phyloP scores from a whole-genome alignment of 2,797 vertebrate genomes.

The Hoplostethus atlanticus region DNA sequence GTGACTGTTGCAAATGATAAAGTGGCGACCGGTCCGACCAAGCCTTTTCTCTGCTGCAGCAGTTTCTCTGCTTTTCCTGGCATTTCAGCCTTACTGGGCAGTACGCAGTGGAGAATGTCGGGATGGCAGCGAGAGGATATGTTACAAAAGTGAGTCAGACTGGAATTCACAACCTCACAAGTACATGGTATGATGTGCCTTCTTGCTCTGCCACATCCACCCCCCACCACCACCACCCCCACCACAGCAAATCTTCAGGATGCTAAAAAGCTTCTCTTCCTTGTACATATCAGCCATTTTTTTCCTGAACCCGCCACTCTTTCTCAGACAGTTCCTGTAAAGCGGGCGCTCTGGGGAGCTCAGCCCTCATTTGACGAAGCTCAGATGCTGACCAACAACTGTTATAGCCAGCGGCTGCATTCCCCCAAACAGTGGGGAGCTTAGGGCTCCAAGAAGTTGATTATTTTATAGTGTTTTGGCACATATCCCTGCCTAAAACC shows the following conservation, averaged over 20 bases:
- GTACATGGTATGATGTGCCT: conserved; percentile 39
- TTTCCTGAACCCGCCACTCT: conserved; percentile 33
- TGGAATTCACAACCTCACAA: conserved; percentile 57
- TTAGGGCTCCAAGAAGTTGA: conserved; percentile 71
- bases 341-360: conserved; percentile 30
- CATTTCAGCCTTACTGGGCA: conserved; percentile 26
- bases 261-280: conserved; percentile 6
- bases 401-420: conserved; percentile 47
- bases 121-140: conserved; percentile 45
- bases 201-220: conserved; percentile 27
- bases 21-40: conserved; percentile 30
- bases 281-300: conserved; percentile 35
- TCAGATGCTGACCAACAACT: conserved; percentile 59
- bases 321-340: conserved; percentile 36
- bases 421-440: conserved; percentile 65
- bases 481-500: conserved; percentile 65
- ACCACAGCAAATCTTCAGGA: conserved; percentile 38
- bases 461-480: conserved; percentile 82
- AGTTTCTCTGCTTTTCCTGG: conserved; percentile 24
- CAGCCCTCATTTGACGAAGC: conserved; percentile 29
- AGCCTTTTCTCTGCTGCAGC: not conserved
- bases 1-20: conserved; percentile 31
- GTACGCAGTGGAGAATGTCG: conserved; percentile 19
- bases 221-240: conserved; percentile 28
- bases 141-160: conserved; percentile 56